These are phyloP conservation scores for Artibeus lituratus DNA, from an alignment of 2,797 vertebrate genomes.

Conservation along the genomic window DNA sequence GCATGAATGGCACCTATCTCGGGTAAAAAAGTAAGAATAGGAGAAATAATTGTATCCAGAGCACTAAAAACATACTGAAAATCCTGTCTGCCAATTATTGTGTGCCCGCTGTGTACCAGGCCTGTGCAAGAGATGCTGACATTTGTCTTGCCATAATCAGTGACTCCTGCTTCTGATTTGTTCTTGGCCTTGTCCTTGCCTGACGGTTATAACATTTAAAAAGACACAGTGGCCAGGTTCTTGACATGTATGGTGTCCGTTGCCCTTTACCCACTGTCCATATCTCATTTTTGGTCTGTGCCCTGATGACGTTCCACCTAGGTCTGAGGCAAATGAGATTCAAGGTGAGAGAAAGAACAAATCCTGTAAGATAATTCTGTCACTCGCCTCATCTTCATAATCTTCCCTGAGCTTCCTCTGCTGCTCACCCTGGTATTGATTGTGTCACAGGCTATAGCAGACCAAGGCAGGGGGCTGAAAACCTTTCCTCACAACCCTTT, in stretches of 20 bases:
- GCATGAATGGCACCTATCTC: not conserved
- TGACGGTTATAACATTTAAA: not conserved
- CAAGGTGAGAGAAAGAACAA: slow-evolving; percentile 84
- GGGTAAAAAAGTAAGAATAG: not conserved
- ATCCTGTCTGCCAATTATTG: not conserved
- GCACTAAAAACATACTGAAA: not conserved
- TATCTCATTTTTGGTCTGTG: not conserved
- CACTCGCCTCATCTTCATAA: slow-evolving; percentile 88
- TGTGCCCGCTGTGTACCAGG: not conserved
- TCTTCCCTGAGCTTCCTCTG: slow-evolving; percentile 82
- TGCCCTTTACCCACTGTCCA: not conserved
- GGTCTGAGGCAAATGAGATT: slow-evolving; percentile 74
- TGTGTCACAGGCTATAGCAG: slow-evolving; percentile 83
- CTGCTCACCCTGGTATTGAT: slow-evolving; percentile 86
- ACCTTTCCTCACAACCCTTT: slow-evolving; percentile 80
- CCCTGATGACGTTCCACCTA: slow-evolving; percentile 52
- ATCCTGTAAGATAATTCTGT: slow-evolving; percentile 82
- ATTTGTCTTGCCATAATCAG: not conserved
- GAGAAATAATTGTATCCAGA: not conserved
- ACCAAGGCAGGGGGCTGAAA: slow-evolving; percentile 87
- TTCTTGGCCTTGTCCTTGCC: not conserved
- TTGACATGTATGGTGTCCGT: not conserved
- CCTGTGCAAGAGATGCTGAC: not conserved
- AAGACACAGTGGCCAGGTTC: not conserved
- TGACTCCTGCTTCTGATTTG: not conserved